Percentiles rank a stretch among this genome's conserved stretches.
phyloP scores from a whole-genome alignment of 1,140 invertebrate species.

The Meteorus sp. region DNA sequence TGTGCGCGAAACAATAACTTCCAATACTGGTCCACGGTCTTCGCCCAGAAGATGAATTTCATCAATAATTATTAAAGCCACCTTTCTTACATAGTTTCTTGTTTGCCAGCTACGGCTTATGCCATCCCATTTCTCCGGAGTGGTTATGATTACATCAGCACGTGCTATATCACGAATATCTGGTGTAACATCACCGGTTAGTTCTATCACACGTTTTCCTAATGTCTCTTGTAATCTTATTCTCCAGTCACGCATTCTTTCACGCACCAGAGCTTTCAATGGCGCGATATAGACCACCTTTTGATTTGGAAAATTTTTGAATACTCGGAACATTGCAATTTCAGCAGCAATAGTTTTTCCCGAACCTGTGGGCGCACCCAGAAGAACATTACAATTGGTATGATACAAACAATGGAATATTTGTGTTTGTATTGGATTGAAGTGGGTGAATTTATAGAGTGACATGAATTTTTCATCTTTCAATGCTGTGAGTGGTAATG shows the following conservation, averaged over 20 bases:
- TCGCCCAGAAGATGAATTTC: slow-evolving; percentile 97
- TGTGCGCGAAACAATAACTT: slow-evolving; percentile 85
- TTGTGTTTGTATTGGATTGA: slow-evolving; percentile 99
- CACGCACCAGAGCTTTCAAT: slow-evolving; percentile 94
- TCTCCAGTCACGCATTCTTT: slow-evolving; percentile 96
- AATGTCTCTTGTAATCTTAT: slow-evolving; percentile 78
- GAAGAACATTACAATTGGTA: slow-evolving; percentile 90
- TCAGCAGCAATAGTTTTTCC: slow-evolving; percentile 99
- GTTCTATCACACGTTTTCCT: slow-evolving; percentile 87
- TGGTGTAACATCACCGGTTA: slow-evolving; percentile 96
- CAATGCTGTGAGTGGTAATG: slow-evolving; percentile 83
- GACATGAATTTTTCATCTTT: slow-evolving; percentile 76
- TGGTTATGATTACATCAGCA: slow-evolving; percentile 95
- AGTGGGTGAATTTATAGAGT: slow-evolving; percentile 91
- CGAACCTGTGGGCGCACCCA: slow-evolving; percentile 97
- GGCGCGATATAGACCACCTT: slow-evolving; percentile 99
- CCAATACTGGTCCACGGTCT: slow-evolving; percentile 82
- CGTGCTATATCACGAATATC: slow-evolving; percentile 82
- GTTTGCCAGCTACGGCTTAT: slow-evolving; percentile 98
- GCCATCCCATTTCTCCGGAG: slow-evolving; percentile 99
- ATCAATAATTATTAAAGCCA: slow-evolving; percentile 94
- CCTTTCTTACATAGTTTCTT: slow-evolving; percentile 90
- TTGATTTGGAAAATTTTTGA: slow-evolving; percentile 77
- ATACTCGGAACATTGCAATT: slow-evolving; percentile 94
- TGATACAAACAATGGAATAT: slow-evolving; percentile 97